A percentile compares a stretch with the other conserved stretches of the same genome.
phyloP scores from a whole-genome alignment of 2,888 invertebrate genomes.

The Xanthia icteritia region DNA sequence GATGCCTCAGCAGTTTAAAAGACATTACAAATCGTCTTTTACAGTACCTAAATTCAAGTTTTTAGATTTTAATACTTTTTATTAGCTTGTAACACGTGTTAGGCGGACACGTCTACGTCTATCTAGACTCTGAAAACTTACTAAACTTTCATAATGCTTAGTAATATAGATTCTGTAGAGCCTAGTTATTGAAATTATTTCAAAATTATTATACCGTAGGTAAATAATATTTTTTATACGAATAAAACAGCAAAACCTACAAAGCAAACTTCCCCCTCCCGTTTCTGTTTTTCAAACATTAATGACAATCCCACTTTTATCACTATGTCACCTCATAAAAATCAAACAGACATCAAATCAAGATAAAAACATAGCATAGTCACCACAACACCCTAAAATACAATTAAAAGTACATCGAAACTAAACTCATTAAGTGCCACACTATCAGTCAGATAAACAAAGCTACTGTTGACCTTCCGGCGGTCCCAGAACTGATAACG shows the following conservation, averaged over 20 bases:
- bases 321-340: not conserved
- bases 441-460: constrained; percentile 65
- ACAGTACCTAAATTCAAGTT: too few relatives aligned
- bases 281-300: not conserved
- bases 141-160: not conserved
- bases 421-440: constrained; percentile 38
- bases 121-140: not conserved
- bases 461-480: constrained; percentile 63
- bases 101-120: not conserved
- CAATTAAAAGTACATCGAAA: constrained; percentile 37
- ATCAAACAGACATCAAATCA: not conserved
- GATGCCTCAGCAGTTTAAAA: not conserved
- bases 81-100: not conserved
- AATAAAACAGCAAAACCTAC: not conserved
- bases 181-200: not conserved
- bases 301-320: not conserved
- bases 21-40: not conserved
- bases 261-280: too few relatives aligned
- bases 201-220: not conserved
- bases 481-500: constrained; percentile 76
- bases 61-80: not conserved
- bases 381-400: constrained; percentile 16
- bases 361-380: not conserved
- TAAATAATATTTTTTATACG: not conserved
- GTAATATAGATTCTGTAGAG: not conserved